Evolutionary conservation across 1,140 invertebrate genomes (phyloP).

Genomic region (Plutomurus gul): DNA sequence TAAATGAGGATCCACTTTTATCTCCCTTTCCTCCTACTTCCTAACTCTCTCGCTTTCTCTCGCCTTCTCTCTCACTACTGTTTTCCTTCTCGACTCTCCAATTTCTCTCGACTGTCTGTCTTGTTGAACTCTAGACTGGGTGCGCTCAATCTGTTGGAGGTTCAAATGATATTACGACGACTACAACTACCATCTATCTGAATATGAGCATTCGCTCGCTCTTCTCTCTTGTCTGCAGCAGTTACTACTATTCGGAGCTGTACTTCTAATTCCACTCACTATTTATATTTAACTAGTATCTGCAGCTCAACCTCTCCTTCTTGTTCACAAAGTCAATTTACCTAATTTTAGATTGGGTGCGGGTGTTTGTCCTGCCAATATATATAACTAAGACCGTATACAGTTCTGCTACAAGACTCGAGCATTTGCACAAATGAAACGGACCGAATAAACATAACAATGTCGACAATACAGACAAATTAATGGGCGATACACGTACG

Average conservation of each 20-base stretch:
- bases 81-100: background rate
- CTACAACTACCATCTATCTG: background rate
- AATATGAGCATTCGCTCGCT: no score
- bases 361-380: background rate
- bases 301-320: background rate
- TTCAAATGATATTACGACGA: no score
- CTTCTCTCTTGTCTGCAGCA: background rate
- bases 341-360: slow-evolving; percentile 13
- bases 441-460: no score
- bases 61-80: background rate
- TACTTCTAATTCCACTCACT: background rate
- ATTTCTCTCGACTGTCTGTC: background rate
- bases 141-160: no score
- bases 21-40: background rate
- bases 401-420: no score
- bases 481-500: no score
- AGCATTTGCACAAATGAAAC: no score
- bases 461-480: no score
- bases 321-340: slow-evolving; percentile 5
- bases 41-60: background rate
- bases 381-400: no score
- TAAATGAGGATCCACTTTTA: slow-evolving; percentile 32
- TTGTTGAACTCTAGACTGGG: background rate
- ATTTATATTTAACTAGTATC: background rate
- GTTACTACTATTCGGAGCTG: no score